phyloP scores from a whole-genome alignment of 2,797 vertebrate genomes.

The Valencia hispanica region DNA sequence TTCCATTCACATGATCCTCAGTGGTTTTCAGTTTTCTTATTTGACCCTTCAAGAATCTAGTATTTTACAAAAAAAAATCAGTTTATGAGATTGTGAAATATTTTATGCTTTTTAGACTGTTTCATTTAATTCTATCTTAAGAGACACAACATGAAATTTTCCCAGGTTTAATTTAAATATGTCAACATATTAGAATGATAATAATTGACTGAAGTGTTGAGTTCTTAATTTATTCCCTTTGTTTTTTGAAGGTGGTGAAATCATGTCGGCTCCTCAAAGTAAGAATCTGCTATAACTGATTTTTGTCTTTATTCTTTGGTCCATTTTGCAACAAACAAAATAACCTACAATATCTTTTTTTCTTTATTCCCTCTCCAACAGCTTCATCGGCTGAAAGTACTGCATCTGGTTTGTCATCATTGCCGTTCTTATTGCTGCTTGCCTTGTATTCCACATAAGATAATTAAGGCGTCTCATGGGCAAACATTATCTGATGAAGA shows the following conservation, averaged over 20 bases:
- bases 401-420: conserved; percentile 49
- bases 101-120: no score
- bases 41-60: no score
- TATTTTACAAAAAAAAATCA: no score
- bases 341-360: background rate
- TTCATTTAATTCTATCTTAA: no score
- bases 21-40: background rate
- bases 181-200: background rate
- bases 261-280: conserved; percentile 16
- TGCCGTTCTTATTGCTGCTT: conserved; percentile 44
- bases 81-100: no score
- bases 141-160: background rate
- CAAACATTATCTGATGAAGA: conserved; percentile 4
- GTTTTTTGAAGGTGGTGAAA: conserved; percentile 39
- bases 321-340: background rate
- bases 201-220: background rate
- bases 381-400: background rate
- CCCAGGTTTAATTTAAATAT: background rate
- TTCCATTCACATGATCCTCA: background rate
- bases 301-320: background rate
- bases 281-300: conserved; percentile 18
- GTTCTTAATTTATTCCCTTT: conserved; percentile 6
- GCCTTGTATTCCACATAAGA: conserved; percentile 37
- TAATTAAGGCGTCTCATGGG: conserved; percentile 11
- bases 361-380: conserved; percentile 27